A percentile compares a stretch with the other conserved stretches of the same genome.
These are phyloP conservation scores for Pegoplata infirma DNA, from an alignment of 2,888 invertebrate genomes.

Conservation along the genomic window DNA sequence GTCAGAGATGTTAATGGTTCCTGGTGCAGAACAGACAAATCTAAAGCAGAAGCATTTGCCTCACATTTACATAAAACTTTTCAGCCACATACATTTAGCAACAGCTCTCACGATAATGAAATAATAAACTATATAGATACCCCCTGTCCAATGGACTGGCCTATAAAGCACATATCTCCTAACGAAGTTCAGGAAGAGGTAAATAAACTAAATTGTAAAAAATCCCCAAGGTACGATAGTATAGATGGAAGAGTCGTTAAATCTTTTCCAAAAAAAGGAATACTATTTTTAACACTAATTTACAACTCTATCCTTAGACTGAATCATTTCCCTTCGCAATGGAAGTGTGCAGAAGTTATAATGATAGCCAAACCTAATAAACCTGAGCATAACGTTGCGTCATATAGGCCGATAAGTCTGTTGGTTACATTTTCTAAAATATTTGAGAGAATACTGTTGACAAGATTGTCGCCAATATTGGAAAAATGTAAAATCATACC, in stretches of 20 bases:
- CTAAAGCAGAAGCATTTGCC: slow-evolving; percentile 8
- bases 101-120: background rate
- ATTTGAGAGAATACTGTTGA: background rate
- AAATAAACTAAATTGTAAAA: too few species aligned
- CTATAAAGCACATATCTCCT: slow-evolving; percentile 9
- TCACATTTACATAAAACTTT: background rate
- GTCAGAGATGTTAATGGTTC: background rate
- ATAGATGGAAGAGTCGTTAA: background rate
- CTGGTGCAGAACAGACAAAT: background rate
- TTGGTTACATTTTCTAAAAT: background rate
- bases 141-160: slow-evolving; percentile 21
- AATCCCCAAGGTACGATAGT: background rate
- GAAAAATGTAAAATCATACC: background rate
- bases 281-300: too few species aligned
- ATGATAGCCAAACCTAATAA: background rate
- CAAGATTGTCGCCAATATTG: background rate
- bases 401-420: background rate
- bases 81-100: background rate
- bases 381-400: background rate
- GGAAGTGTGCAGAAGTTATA: background rate
- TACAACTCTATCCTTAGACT: background rate
- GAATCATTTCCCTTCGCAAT: background rate
- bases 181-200: slow-evolving; percentile 30
- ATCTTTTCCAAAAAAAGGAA: background rate
- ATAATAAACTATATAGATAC: slow-evolving; percentile 4